Conservation (phyloP, 1,140 invertebrate species). For the Trichoplusia ni region DNA sequence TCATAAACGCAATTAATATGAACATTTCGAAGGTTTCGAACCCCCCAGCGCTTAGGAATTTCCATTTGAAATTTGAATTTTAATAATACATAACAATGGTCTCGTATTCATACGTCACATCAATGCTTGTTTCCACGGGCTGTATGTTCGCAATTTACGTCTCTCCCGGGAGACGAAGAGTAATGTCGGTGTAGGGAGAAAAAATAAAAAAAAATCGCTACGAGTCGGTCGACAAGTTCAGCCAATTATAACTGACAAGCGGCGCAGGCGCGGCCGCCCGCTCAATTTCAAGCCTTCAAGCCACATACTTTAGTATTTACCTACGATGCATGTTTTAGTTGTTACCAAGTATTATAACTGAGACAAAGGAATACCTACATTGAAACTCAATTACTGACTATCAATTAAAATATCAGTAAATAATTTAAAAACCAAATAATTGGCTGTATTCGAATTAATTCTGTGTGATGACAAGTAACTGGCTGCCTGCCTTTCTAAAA, state of each 20-base stretch:
- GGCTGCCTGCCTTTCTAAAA: too few relatives aligned
- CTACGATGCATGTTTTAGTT: slow-evolving; percentile 15
- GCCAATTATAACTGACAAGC: slow-evolving; percentile 82
- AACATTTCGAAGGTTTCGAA: slow-evolving; percentile 6
- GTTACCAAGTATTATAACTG: slow-evolving; percentile 14
- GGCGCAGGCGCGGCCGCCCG: slow-evolving; percentile 51
- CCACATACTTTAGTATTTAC: slow-evolving; percentile 36
- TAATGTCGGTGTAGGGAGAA: slow-evolving; percentile 72
- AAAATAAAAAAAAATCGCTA: slow-evolving; percentile 67
- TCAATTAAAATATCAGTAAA: too few relatives aligned
- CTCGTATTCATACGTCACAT: slow-evolving; percentile 75
- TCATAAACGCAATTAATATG: slow-evolving; percentile 22
- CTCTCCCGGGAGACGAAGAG: slow-evolving; percentile 79
- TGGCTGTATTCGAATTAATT: too few relatives aligned
- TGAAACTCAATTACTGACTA: too few relatives aligned
- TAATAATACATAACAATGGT: slow-evolving; percentile 72
- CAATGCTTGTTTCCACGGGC: slow-evolving; percentile 70
- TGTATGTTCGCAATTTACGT: slow-evolving; percentile 76
- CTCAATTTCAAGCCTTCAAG: slow-evolving; percentile 55
- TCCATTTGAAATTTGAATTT: slow-evolving; percentile 64
- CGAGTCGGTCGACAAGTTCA: slow-evolving; percentile 78
- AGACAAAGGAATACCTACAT: slow-evolving; percentile 7
- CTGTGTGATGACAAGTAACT: too few relatives aligned
- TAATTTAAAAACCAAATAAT: too few relatives aligned
- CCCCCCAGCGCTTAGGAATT: slow-evolving; percentile 7